Base-by-base conservation (phyloP, 2,888 invertebrate species). In the Gari tellinella region DNA sequence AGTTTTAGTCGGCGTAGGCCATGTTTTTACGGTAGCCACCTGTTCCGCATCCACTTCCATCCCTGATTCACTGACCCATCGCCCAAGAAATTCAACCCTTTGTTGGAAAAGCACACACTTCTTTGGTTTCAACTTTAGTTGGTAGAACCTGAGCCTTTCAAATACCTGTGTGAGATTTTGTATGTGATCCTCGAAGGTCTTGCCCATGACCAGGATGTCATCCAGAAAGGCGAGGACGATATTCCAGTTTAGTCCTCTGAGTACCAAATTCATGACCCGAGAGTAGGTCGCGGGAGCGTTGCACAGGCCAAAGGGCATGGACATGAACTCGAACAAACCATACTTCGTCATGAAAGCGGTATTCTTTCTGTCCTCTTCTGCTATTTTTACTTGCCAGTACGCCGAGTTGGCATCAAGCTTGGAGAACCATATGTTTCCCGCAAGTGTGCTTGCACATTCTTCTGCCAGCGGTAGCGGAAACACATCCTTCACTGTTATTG, bases 381-480 rank as follows among this genome's bases (percentile, higher is more conserved):
- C 67, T 2, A 77, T 51, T 43, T 37, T 46, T 1, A 76, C 67
- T 43, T 76, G 76, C 63, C 55, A 76, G 41, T 76, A 76, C 12
- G 67, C 72, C 17, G 66, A 57, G 41, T 72, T 76, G 10, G 69
- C 69, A 58, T 77, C 70, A 26, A 78, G 19, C 37, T 70, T 78
- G 5, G 68, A 65, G 52, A 74, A 78, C 68, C 65, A 75, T 19
- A 43, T 26, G 26, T 63, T 72, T 21, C 72, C 74, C 2, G 72
- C 46, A 14, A 76, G 49, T 40, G 60, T 67, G 40, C 76, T 76
- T 21, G 76, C 41, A 45, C 76, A 80, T n/a, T 65, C 72, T n/a
- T 72, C 75, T n/a, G 66, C 53, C 17, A 72, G 40, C 5, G 75
- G 75, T 26, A 79, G 41, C 0, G 80, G 80, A 52, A 62, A 76